A percentile compares a stretch with the other conserved stretches of the same genome.
Conservation (phyloP, 1,140 invertebrate species). For the Bombus turneri region DNA sequence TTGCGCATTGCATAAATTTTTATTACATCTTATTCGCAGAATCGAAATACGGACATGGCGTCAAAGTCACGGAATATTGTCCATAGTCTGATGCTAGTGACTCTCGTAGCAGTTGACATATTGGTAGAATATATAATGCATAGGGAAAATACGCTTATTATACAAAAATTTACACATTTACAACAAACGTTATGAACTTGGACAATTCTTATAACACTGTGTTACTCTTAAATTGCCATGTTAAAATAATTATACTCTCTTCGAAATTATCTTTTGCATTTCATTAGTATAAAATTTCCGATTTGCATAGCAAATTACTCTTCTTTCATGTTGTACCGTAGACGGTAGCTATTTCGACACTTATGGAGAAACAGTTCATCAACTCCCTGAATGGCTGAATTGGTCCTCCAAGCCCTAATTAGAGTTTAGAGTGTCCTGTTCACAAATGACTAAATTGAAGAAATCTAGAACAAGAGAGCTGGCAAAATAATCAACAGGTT, state of each 20-base stretch:
- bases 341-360: background rate
- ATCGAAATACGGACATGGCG: background rate
- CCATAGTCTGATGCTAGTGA: background rate
- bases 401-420: slow-evolving; percentile 5
- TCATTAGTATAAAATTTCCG: background rate
- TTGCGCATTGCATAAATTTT: background rate
- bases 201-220: background rate
- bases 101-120: background rate
- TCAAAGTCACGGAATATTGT: background rate
- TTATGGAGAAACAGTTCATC: background rate
- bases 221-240: too few relatives aligned
- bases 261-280: background rate
- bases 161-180: too few relatives aligned
- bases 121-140: background rate
- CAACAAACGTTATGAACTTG: background rate
- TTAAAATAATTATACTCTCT: background rate
- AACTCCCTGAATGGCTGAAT: background rate
- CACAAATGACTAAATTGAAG: too few relatives aligned
- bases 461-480: too few relatives aligned
- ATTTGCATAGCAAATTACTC: background rate
- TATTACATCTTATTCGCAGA: background rate
- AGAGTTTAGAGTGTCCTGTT: background rate
- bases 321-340: background rate
- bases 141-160: background rate
- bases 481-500: background rate